Evolutionary conservation across 1,140 invertebrate genomes (phyloP), one percentile per base, ranked within the genome.

Genomic region (Pseudomyrmex sp.): DNA sequence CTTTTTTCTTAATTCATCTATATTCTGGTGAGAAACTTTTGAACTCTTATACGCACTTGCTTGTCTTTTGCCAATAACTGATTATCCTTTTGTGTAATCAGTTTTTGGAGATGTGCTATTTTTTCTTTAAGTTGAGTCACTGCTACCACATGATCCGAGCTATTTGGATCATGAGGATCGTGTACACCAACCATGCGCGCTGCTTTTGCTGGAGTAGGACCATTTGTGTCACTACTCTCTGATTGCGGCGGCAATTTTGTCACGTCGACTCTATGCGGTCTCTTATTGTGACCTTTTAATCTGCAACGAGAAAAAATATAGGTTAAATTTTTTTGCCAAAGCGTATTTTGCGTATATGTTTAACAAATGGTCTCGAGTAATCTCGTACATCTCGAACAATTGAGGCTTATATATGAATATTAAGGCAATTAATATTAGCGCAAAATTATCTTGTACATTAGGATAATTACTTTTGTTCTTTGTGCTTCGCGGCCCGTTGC

Each of bases 51-150:
- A 93, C 91, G 84, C 92, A 99, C 98, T 96, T 97, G 96, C 96
- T 97, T 98, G 90, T 99, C 98, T 95, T 99, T 99, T 65, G 97
- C 95, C 26, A 99, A 94, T 65, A 99, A 94, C 89, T 98, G 97
- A 73, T 96, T 96, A 93, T 99, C 98, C 94, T 99, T 99, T 82
- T 95, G 72, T 95, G 35, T 94, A 2, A 99, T 95, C 90, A 98
- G 97, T 93, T 98, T 99, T 92, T 99, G 97, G n/a, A 99, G 94
- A 90, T 96, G 97, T 50, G 98, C 98, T 87, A 99, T 98, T 91
- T 98, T 97, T 93, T 99, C 98, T 91, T 98, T 98, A 0, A 99
- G 95, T 92, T 99, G 98, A 15, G 98, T 99, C 92, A 99, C 97
- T 0, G 98, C 98, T 10, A 99, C 98, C 26, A 99, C 97, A 92